Base-by-base conservation (phyloP, 2,113 vertebrate species). In the Perognathus longimembris region DNA sequence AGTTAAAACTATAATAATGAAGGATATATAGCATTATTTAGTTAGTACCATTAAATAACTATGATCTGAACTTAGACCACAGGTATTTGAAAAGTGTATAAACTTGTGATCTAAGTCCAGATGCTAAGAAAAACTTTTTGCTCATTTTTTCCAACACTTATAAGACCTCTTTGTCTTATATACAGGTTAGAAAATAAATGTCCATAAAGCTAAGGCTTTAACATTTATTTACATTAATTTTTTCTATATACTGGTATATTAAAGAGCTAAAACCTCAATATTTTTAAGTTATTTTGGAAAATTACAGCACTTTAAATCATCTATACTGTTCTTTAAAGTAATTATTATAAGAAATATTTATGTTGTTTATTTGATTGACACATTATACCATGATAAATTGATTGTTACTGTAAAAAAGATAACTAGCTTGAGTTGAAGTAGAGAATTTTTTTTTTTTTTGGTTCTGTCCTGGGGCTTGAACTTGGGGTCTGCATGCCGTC, bases 231-330 rank as follows among this genome's bases (percentile, higher is more conserved):
- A 90, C 85, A 93, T 82, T 82, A 92, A 24, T 71, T 80, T 89
- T 94, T 95, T 76, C 36, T 79, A 1, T 71, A 75, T 59, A 66
- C 2, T 67, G 70, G 8, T 73, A 70, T 75, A 86, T 86, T 81
- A 81, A 76, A 73, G 40, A 76, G 57, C 18, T 67, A 86, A 6
- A 75, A 40, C 30, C 24, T 91, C 28, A 90, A 57, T 91, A 71
- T 93, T 88, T 93, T 20, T 59, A 77, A 93, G 75, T 59, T 94
- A 22, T 30, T 91, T 95, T 94, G 14, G 7, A 95, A 86, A 83
- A 75, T 71, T 80, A 59, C 59, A 85, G 17, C n/a, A 74, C 20
- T 79, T 85, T 85, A 78, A 0, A 10, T 73, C 21, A 75, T 54
- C 34, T 74, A 38, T 21, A 80, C 2, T 86, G 30, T 36, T 32